These are phyloP conservation scores for Littorina saxatilis DNA, from an alignment of 1,140 invertebrate species.

Conservation along the genomic window DNA sequence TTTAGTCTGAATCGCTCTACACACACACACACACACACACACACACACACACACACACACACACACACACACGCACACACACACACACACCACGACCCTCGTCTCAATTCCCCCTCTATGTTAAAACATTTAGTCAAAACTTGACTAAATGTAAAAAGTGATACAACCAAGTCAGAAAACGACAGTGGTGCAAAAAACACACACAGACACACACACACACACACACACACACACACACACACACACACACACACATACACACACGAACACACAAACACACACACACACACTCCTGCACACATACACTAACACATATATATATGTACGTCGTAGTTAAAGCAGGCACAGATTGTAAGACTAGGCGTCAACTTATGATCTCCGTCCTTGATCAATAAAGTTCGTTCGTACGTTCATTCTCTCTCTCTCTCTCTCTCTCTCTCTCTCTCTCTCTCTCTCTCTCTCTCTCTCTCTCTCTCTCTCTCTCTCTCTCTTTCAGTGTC, in stretches of 20 bases:
- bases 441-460: neutral
- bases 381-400: too few species aligned
- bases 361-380: too few species aligned
- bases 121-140: neutral
- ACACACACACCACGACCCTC: neutral
- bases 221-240: neutral
- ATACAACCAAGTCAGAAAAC: too few species aligned
- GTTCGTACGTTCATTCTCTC: neutral
- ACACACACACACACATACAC: conserved; percentile 15
- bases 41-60: neutral
- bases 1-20: too few species aligned
- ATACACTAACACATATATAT: neutral
- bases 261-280: conserved; percentile 10
- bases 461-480: neutral
- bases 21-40: neutral
- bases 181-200: too few species aligned
- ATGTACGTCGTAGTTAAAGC: neutral
- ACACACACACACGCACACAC: conserved; percentile 4
- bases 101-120: neutral
- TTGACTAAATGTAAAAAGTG: too few species aligned
- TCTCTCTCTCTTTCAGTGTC: neutral
- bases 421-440: neutral
- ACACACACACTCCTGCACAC: conserved; percentile 3
- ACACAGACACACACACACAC: neutral
- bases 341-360: too few species aligned